phyloP scores from a whole-genome alignment of 2,797 vertebrate species.

The Pangasius larnaudii region DNA sequence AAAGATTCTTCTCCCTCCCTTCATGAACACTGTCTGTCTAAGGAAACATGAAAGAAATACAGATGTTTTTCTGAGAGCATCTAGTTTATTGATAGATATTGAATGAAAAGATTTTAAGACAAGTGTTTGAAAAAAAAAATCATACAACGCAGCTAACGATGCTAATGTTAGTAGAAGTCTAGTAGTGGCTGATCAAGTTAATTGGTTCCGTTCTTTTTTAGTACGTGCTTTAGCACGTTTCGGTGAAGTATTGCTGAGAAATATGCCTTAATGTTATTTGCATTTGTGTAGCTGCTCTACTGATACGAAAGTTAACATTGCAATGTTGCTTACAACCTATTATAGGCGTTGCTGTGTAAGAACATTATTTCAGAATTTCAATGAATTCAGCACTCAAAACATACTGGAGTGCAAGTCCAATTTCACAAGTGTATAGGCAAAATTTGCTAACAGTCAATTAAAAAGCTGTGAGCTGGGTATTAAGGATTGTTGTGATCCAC shows the following conservation, averaged over 20 bases:
- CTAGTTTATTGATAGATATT: background rate
- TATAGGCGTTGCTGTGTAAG: slow-evolving; percentile 1
- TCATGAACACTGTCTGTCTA: background rate
- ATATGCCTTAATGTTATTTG: slow-evolving; percentile 4
- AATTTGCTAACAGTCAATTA: background rate
- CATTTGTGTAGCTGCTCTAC: background rate
- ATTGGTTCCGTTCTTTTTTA: slow-evolving; percentile 5
- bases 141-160: background rate
- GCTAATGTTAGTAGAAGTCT: background rate
- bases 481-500: background rate
- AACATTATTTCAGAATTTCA: background rate
- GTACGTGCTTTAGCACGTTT: slow-evolving; percentile 4
- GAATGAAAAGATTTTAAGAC: background rate
- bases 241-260: background rate
- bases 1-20: background rate
- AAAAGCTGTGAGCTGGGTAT: background rate
- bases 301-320: slow-evolving; percentile 23
- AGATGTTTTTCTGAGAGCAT: background rate
- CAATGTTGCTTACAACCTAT: background rate
- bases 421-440: background rate
- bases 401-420: background rate
- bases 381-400: slow-evolving; percentile 14
- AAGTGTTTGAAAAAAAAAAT: background rate
- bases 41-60: background rate
- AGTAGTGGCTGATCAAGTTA: background rate